These are phyloP conservation scores for Cygnus atratus DNA, from an alignment of 2,113 vertebrate genomes.

Conservation along the genomic window DNA sequence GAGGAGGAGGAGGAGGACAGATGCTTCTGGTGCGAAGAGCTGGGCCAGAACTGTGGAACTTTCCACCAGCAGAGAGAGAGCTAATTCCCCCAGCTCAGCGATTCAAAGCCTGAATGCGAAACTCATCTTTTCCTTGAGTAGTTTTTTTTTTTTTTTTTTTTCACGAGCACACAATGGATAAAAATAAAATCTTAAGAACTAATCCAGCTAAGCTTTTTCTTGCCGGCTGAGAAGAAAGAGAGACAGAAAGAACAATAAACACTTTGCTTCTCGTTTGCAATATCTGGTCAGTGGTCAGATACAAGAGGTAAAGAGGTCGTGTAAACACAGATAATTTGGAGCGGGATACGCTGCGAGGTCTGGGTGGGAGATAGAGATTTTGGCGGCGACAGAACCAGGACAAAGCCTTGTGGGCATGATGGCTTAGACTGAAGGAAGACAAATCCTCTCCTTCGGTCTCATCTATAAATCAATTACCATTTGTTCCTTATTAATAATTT, in stretches of 20 bases:
- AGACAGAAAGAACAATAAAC: conserved; percentile 14
- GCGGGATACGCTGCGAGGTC: background rate
- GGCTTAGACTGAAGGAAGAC: background rate
- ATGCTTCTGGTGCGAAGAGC: conserved; percentile 7
- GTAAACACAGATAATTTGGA: background rate
- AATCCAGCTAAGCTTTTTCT: conserved; percentile 19
- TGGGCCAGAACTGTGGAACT: conserved; percentile 51
- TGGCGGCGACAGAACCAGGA: background rate
- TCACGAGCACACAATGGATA: conserved; percentile 20
- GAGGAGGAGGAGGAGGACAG: background rate
- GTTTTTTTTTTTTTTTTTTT: background rate
- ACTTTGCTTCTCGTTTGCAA: conserved; percentile 11
- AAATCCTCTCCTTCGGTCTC: background rate
- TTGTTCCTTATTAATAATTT: conserved; percentile 68
- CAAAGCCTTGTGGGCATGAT: background rate
- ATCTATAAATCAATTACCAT: conserved; percentile 41
- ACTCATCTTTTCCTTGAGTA: conserved; percentile 55
- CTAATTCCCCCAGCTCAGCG: conserved; percentile 54
- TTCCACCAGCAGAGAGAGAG: conserved; percentile 20
- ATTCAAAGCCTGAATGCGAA: conserved; percentile 50
- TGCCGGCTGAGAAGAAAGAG: background rate
- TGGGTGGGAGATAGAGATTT: background rate
- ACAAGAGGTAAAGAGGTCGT: background rate
- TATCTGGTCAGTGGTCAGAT: conserved; percentile 39
- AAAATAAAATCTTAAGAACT: conserved; percentile 46